Percentiles rank a stretch among this genome's conserved stretches.
Conservation (phyloP, 2,888 invertebrate genomes). For the Pogonocherus hispidulus region DNA sequence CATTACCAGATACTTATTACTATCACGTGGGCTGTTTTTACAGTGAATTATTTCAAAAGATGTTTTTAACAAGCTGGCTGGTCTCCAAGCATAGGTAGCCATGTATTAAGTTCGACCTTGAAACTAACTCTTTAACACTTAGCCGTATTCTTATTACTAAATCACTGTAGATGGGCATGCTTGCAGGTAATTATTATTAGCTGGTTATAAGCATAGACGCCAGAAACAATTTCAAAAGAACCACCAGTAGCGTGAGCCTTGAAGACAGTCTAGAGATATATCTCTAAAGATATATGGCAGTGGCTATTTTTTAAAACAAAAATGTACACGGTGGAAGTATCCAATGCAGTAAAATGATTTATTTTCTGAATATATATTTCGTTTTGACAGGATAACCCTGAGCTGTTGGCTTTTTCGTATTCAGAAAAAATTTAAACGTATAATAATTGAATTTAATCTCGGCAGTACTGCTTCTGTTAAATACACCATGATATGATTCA, state of each 20-base stretch:
- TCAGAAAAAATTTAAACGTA: no score
- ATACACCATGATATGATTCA: no score
- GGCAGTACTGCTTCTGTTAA: no score
- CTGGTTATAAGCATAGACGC: neutral
- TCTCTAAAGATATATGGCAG: neutral
- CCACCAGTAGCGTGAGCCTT: neutral
- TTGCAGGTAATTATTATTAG: neutral
- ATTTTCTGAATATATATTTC: neutral
- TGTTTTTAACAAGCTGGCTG: neutral
- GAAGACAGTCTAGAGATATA: neutral
- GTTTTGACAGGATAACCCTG: neutral
- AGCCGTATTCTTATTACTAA: slow-evolving; percentile 2
- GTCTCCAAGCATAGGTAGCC: neutral
- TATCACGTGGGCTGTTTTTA: neutral
- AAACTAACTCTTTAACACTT: neutral
- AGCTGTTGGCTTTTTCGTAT: no score
- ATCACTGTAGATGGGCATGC: neutral
- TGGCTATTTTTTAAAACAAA: neutral
- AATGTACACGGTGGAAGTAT: neutral
- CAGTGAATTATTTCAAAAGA: neutral
- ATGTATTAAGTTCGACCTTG: neutral
- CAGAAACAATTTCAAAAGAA: neutral
- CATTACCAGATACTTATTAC: no score
- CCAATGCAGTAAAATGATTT: neutral
- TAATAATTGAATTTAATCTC: no score